Evolutionary conservation across 1,140 invertebrate species (phyloP).

Genomic region (Caenorhabditis latens): DNA sequence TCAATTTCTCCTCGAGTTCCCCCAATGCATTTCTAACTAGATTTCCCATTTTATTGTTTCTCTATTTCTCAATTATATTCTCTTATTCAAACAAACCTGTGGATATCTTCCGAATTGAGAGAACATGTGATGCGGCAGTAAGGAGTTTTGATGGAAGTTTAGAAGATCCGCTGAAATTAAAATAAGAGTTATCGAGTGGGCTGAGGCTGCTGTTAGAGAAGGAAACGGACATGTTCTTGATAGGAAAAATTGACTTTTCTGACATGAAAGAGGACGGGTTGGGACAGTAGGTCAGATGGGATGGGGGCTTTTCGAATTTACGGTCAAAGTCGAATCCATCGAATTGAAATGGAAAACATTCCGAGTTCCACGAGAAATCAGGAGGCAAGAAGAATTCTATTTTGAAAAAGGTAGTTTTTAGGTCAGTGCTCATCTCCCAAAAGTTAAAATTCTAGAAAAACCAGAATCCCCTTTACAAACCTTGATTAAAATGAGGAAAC

Average conservation of each 20-base stretch:
- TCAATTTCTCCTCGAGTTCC: no score
- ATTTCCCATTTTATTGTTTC: background rate
- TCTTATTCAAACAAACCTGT: background rate
- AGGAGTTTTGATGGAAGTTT: slow-evolving; percentile 40
- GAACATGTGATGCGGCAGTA: slow-evolving; percentile 43
- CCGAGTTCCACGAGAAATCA: no score
- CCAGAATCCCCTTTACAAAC: background rate
- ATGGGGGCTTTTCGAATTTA: no score
- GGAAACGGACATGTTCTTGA: background rate
- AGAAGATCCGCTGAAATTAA: slow-evolving; percentile 38
- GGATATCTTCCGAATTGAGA: slow-evolving; percentile 52
- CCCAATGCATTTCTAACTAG: slow-evolving; percentile 16
- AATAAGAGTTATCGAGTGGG: background rate
- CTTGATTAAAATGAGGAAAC: slow-evolving; percentile 50
- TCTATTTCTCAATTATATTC: background rate
- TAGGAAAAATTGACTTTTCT: no score
- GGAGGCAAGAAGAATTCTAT: no score
- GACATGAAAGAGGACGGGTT: no score
- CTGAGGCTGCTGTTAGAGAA: background rate
- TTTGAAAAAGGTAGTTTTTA: no score
- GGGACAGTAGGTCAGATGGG: no score
- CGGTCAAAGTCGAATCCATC: no score
- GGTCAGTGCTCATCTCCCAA: no score
- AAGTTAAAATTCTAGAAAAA: no score
- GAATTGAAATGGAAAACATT: no score